Percentiles rank a stretch among this genome's conserved stretches.
These are phyloP conservation scores for Sapajus apella DNA, from an alignment of 2,113 vertebrate species.

Conservation along the genomic window DNA sequence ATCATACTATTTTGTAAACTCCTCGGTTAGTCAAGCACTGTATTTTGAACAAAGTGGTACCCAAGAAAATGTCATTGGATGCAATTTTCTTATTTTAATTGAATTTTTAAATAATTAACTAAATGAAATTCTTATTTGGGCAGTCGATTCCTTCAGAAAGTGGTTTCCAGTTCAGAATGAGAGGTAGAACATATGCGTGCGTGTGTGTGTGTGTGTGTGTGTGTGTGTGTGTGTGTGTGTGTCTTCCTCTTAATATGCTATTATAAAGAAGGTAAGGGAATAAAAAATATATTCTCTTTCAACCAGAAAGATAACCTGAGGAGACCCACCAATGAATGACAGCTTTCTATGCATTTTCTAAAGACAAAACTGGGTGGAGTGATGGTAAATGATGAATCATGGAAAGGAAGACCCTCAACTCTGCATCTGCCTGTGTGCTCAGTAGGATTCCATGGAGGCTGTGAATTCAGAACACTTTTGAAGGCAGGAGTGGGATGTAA, in stretches of 20 bases:
- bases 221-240: no score
- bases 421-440: rapidly evolving
- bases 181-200: neutral
- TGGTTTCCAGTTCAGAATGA: neutral
- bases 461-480: neutral
- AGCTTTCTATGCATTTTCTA: neutral
- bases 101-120: neutral
- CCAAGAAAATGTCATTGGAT: neutral
- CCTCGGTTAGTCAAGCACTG: neutral
- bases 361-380: neutral
- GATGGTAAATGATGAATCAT: no score
- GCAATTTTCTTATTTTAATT: neutral
- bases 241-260: neutral
- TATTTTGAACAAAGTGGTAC: neutral
- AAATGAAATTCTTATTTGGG: neutral
- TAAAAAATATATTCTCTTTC: neutral
- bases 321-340: neutral
- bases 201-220: no score
- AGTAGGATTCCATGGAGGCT: rapidly evolving
- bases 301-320: neutral
- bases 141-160: neutral
- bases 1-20: neutral
- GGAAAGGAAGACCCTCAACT: no score
- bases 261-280: neutral
- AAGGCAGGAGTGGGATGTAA: neutral